Evolutionary conservation across 2,888 invertebrate genomes (phyloP).

Genomic region (Tiliacea citrago): DNA sequence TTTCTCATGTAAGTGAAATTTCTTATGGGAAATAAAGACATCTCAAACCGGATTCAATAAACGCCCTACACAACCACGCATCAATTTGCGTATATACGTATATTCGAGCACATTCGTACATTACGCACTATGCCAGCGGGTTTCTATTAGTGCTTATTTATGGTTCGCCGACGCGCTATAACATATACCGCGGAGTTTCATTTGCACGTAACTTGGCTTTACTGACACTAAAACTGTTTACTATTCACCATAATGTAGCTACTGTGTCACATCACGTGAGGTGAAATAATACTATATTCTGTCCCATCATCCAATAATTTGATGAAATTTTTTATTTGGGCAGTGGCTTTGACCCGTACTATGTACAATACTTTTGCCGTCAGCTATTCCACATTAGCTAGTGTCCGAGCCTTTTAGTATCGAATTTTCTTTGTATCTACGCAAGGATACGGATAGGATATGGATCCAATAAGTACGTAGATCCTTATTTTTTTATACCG

Average conservation of each 20-base stretch:
- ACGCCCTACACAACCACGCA: background rate
- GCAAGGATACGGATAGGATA: background rate
- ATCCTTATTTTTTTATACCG: background rate
- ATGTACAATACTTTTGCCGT: background rate
- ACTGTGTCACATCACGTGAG: background rate
- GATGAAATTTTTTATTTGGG: background rate
- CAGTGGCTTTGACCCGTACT: too few relatives aligned
- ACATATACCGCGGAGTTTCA: conserved; percentile 48
- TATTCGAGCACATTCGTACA: background rate
- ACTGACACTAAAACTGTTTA: conserved; percentile 35
- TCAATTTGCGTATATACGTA: background rate
- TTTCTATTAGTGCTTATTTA: conserved; percentile 42
- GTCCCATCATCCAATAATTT: background rate
- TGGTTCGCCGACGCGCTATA: conserved; percentile 13
- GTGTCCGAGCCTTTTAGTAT: background rate
- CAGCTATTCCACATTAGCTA: background rate
- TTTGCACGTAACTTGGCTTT: conserved; percentile 30
- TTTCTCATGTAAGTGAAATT: too few relatives aligned
- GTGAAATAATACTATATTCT: background rate
- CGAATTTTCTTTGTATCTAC: background rate
- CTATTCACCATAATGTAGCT: conserved; percentile 12
- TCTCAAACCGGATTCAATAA: too few relatives aligned
- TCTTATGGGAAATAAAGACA: too few relatives aligned
- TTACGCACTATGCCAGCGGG: conserved; percentile 31
- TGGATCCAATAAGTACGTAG: background rate